Evolutionary conservation across 2,113 vertebrate genomes (phyloP).

Genomic region (Pipa parva): DNA sequence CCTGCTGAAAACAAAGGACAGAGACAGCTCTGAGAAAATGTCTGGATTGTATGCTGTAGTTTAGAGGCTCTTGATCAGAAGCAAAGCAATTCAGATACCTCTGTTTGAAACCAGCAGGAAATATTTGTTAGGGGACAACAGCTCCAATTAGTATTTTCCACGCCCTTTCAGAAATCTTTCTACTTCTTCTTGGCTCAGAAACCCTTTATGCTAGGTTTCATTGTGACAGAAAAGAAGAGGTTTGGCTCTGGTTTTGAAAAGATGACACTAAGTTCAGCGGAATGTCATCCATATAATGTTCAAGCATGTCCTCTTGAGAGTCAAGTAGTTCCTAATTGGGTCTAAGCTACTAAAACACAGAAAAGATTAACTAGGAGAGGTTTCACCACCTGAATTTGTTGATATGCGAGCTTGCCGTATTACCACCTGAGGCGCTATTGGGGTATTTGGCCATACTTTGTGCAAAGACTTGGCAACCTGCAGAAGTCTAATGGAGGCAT

Average conservation of each 20-base stretch:
- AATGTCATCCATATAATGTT: slow-evolving; percentile 33
- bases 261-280: slow-evolving; percentile 42
- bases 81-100: slow-evolving; percentile 64
- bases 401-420: slow-evolving; percentile 84
- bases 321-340: slow-evolving; percentile 40
- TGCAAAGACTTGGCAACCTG: slow-evolving; percentile 75
- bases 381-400: slow-evolving; percentile 70
- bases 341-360: slow-evolving; percentile 12
- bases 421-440: slow-evolving; percentile 84
- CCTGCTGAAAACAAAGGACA: slow-evolving; percentile 45
- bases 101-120: slow-evolving; percentile 69
- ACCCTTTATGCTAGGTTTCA: slow-evolving; percentile 59
- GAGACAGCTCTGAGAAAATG: slow-evolving; percentile 53
- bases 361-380: not conserved
- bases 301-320: slow-evolving; percentile 44
- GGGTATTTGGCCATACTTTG: slow-evolving; percentile 57
- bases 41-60: slow-evolving; percentile 60
- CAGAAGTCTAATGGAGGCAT: slow-evolving; percentile 74
- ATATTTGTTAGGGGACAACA: slow-evolving; percentile 72
- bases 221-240: slow-evolving; percentile 60
- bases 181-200: slow-evolving; percentile 60
- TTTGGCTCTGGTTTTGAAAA: slow-evolving; percentile 27
- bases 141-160: slow-evolving; percentile 77
- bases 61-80: slow-evolving; percentile 59
- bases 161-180: slow-evolving; percentile 74